Evolutionary conservation across 2,113 vertebrate genomes (phyloP), one percentile per base, ranked within the genome.

Genomic region (Cyprinus carpio): DNA sequence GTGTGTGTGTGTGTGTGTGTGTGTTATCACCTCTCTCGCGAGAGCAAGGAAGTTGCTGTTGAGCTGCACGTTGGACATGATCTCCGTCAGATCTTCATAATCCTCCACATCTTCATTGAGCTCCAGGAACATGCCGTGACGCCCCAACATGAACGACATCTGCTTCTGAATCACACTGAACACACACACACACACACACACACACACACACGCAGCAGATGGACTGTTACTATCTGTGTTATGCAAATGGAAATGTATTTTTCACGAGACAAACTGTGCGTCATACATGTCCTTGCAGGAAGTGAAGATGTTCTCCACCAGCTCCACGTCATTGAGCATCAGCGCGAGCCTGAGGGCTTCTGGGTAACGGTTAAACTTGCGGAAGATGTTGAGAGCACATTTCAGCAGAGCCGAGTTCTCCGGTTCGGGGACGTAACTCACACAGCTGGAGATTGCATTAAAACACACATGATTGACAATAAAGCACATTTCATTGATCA

Each of bases 51-150:
- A 99, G 91, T 99, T 99, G 91, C 97, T 99, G 90, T 99, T 99
- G 88, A 99, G 97, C 91, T 99, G 98, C 20, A 99, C 98, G 0
- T 99, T 99, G 77, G 98, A 99, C 98, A 99, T 99, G 87, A 99
- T 99, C 92, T 99, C 98, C 0, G 98, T 99, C 90, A 99, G 91
- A 91, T 99, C 98, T 85, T 99, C 98, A 0, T 97, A 99, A 76
- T 99, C 98, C 40, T 99, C 98, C 43, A 99, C 98, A 1, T 99
- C 98, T 87, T 99, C 98, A 0, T 97, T 99, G 29, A 99, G 95
- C 92, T 98, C 97, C 90, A 99, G 91, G 89, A 99, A 99, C 90
- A 99, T 97, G 3, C 98, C 98, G 0, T 99, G 98, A 13, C 97
- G 96, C 46, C 98, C 98, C 79, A 99, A 92, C 98, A 99, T 99